Percentiles rank a stretch among this genome's conserved stretches.
phyloP scores from a whole-genome alignment of 2,888 invertebrate species.

The Pandemis corylana region DNA sequence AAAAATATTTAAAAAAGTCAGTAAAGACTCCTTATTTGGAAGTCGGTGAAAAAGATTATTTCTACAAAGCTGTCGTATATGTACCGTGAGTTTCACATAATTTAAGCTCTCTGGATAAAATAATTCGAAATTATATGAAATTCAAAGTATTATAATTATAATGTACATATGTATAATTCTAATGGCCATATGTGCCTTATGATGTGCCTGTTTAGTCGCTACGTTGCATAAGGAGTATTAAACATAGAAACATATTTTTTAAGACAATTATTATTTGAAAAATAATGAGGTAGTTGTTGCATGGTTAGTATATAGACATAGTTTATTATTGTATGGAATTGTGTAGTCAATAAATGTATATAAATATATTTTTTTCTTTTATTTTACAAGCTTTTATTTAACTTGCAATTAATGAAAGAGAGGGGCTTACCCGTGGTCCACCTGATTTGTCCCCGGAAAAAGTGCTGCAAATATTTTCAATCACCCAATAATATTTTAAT shows the following conservation, averaged over 20 bases:
- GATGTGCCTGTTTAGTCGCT: constrained; percentile 29
- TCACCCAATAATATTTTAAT: too few relatives aligned
- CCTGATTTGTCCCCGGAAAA: too few relatives aligned
- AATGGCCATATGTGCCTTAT: constrained; percentile 21
- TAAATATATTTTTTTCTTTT: constrained; percentile 20
- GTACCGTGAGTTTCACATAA: constrained; percentile 21
- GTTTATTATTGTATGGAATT: constrained; percentile 32
- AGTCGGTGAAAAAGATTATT: neutral
- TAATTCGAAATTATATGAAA: constrained; percentile 20
- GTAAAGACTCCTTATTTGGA: neutral
- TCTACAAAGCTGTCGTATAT: neutral
- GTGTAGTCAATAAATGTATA: constrained; percentile 42
- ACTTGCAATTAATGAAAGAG: too few relatives aligned
- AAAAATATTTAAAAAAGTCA: too few relatives aligned
- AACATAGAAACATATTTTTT: constrained; percentile 26
- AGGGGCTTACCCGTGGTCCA: too few relatives aligned
- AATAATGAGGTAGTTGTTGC: constrained; percentile 25
- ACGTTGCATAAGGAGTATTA: constrained; percentile 38
- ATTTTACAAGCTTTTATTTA: too few relatives aligned
- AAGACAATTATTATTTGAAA: constrained; percentile 22
- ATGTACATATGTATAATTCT: constrained; percentile 6
- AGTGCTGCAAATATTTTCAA: too few relatives aligned
- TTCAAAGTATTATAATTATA: constrained; percentile 21
- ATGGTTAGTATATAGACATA: constrained; percentile 31
- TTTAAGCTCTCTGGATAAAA: constrained; percentile 10